Conservation (phyloP, 2,888 invertebrate species). For the Erannis defoliaria region DNA sequence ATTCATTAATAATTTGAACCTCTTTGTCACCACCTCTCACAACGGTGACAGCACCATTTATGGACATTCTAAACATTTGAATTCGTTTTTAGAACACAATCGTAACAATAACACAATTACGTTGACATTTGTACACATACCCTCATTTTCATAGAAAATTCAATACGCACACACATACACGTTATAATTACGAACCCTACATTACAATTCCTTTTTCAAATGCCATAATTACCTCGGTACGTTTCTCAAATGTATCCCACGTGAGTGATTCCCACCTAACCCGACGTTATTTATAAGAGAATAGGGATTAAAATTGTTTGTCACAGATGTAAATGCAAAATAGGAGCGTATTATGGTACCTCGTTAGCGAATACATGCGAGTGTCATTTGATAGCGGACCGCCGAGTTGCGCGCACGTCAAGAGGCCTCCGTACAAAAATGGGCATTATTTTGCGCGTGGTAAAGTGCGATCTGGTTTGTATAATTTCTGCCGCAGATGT, state of each 20-base stretch:
- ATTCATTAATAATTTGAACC: slow-evolving; percentile 20
- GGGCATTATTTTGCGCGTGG: slow-evolving; percentile 49
- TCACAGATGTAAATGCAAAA: slow-evolving; percentile 56
- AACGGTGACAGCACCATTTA: slow-evolving; percentile 32
- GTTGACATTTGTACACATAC: slow-evolving; percentile 51
- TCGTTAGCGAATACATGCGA: slow-evolving; percentile 78
- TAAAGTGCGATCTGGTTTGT: slow-evolving; percentile 57
- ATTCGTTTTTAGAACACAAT: slow-evolving; percentile 37
- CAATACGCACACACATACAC: slow-evolving; percentile 45
- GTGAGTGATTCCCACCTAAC: slow-evolving; percentile 43
- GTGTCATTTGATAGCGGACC: slow-evolving; percentile 77
- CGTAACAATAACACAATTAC: slow-evolving; percentile 45
- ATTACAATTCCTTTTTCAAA: slow-evolving; percentile 76
- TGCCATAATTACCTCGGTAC: slow-evolving; percentile 66
- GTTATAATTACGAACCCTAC: slow-evolving; percentile 66
- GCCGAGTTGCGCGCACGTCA: slow-evolving; percentile 58
- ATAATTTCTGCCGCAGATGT: slow-evolving; percentile 62
- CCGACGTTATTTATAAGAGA: slow-evolving; percentile 44
- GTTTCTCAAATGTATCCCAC: slow-evolving; percentile 60
- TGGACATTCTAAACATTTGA: slow-evolving; percentile 30
- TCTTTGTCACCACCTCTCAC: slow-evolving; percentile 18
- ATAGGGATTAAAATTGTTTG: slow-evolving; percentile 60
- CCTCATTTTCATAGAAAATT: slow-evolving; percentile 55
- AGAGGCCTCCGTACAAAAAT: slow-evolving; percentile 53
- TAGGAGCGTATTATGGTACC: slow-evolving; percentile 67